Percentiles rank a stretch among this genome's conserved stretches.
Conservation (phyloP, 2,797 vertebrate species). For the Premnoplex brunnescens region DNA sequence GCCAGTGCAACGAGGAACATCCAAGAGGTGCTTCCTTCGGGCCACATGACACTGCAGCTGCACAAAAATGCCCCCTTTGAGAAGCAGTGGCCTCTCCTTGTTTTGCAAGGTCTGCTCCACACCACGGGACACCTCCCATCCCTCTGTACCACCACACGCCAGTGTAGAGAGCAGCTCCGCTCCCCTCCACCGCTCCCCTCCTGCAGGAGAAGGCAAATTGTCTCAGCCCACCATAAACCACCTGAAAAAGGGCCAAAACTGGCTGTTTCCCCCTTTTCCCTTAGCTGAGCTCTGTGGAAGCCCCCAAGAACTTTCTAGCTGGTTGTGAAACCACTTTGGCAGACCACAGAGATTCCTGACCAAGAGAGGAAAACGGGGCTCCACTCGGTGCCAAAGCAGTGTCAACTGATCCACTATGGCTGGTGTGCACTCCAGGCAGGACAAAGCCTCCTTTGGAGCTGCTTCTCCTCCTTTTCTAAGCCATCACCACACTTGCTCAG, state of each 20-base stretch:
- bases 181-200: background rate
- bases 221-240: background rate
- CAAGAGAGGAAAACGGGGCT: background rate
- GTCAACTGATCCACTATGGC: background rate
- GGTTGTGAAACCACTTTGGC: background rate
- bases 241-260: background rate
- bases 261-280: background rate
- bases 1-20: background rate
- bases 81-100: background rate
- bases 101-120: background rate
- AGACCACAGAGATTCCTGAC: background rate
- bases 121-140: background rate
- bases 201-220: background rate
- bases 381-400: background rate
- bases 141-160: background rate
- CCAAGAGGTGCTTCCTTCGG: background rate
- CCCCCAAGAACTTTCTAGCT: background rate
- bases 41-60: background rate
- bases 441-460: background rate
- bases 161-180: background rate
- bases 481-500: accelerated
- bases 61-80: background rate
- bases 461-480: background rate
- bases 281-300: background rate
- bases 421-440: background rate